These are phyloP conservation scores for Tupiocoris notatus DNA, from an alignment of 2,888 invertebrate genomes.

Conservation along the genomic window DNA sequence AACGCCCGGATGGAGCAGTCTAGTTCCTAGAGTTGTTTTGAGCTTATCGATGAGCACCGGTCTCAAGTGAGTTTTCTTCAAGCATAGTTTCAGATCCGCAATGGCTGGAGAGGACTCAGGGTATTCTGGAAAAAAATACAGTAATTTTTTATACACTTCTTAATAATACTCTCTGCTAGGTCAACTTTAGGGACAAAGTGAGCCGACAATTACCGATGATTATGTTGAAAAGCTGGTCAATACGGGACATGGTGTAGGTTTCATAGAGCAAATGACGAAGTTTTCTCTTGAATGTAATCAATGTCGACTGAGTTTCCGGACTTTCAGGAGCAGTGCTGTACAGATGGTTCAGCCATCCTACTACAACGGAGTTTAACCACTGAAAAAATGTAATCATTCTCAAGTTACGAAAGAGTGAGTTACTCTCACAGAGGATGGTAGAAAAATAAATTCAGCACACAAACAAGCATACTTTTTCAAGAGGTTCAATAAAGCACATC, in stretches of 20 bases:
- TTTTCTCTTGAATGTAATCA: constrained; percentile 59
- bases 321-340: constrained; percentile 67
- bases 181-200: too few species aligned
- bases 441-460: not conserved
- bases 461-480: constrained; percentile 68
- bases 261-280: constrained; percentile 73
- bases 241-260: constrained; percentile 82
- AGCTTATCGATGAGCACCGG: constrained; percentile 73
- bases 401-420: too few species aligned
- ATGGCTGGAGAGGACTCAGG: constrained; percentile 93
- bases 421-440: too few species aligned
- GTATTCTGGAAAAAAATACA: constrained; percentile 65
- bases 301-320: constrained; percentile 49
- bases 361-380: constrained; percentile 84
- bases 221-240: constrained; percentile 91
- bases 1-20: constrained; percentile 89
- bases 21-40: constrained; percentile 77
- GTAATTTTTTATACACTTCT: not conserved
- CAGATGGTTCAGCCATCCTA: constrained; percentile 82
- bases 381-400: too few species aligned
- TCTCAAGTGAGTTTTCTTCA: constrained; percentile 82
- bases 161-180: not conserved
- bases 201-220: constrained; percentile 76
- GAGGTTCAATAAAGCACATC: constrained; percentile 70
- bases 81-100: constrained; percentile 80